Evolutionary conservation across 1,140 invertebrate genomes (phyloP), one percentile per base, ranked within the genome.

Genomic region (Limonius californicus): DNA sequence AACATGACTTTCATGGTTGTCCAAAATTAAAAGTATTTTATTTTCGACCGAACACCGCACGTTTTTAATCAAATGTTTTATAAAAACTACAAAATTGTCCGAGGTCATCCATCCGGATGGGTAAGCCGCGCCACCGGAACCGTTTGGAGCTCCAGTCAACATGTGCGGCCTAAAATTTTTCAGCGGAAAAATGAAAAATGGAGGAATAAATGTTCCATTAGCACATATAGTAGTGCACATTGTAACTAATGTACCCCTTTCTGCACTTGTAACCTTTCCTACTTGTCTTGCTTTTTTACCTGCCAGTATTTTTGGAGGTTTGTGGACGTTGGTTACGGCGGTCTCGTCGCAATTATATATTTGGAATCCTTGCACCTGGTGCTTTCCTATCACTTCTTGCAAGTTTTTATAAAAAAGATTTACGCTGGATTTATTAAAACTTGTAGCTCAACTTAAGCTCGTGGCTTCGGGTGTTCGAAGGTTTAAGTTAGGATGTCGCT

Each of bases 301-400:
- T 58, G 75, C 74, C 43, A 80, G 42, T 32, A 79, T 66, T 71
- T 74, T 79, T 11, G 50, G 57, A n/a, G 74, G 71, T 21, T 74
- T 76, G 54, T 78, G 76, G 7, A 81, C 78, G 14, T 76, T 80
- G 1, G 74, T 78, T 14, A 76, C 59, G 8, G 73, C 78, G 20
- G 76, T 80, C 66, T 81, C 78, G 65, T 78, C 77, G 19, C 71
- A 50, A 66, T 80, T 79, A 54, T 73, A 79, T 23, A 80, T 74
- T 54, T 60, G 35, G 18, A 18, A 43, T 57, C 61, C 64, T 57
- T 23, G 11, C 68, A 70, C 64, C 47, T 69, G 23, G 59, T 54
- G 19, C 35, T 54, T 56, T 6, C 63, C 42, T 32, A 55, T 45
- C 1, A 63, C 59, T 14, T 12, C 57, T 53, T 58, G 54, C 42